phyloP scores from a whole-genome alignment of 2,113 vertebrate genomes.

The Reinhardtius hippoglossoides region DNA sequence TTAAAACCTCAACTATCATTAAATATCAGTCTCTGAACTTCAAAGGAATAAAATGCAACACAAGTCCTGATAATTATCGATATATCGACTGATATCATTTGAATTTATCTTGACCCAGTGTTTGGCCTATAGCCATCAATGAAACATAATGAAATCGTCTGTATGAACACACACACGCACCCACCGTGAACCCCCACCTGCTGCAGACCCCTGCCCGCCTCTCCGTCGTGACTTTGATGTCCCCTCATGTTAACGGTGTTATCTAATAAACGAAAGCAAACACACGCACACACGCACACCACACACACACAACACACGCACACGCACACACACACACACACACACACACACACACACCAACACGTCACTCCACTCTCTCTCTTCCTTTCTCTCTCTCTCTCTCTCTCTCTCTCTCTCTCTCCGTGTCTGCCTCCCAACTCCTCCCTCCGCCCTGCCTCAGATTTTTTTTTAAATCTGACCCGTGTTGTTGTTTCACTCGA shows the following conservation, averaged over 20 bases:
- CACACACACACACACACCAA: not conserved
- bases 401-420: too few species aligned
- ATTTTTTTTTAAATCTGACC: constrained; percentile 27
- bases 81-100: not conserved
- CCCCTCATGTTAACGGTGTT: constrained; percentile 8
- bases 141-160: too few species aligned
- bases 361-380: too few species aligned
- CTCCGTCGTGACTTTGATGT: constrained; percentile 50
- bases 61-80: too few species aligned
- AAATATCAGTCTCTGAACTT: too few species aligned
- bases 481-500: constrained; percentile 37
- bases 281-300: not conserved
- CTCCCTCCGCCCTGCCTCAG: constrained; percentile 70
- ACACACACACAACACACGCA: not conserved
- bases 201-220: not conserved
- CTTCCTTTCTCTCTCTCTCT: too few species aligned
- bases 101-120: too few species aligned
- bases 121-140: too few species aligned
- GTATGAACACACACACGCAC: not conserved
- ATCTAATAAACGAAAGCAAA: constrained; percentile 21
- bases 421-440: constrained; percentile 35
- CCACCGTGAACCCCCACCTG: not conserved
- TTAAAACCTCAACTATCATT: too few species aligned
- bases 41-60: too few species aligned
- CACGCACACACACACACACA: not conserved